These are phyloP conservation scores for Phataginus tetradactyla DNA, from an alignment of 2,797 vertebrate species.

Conservation along the genomic window DNA sequence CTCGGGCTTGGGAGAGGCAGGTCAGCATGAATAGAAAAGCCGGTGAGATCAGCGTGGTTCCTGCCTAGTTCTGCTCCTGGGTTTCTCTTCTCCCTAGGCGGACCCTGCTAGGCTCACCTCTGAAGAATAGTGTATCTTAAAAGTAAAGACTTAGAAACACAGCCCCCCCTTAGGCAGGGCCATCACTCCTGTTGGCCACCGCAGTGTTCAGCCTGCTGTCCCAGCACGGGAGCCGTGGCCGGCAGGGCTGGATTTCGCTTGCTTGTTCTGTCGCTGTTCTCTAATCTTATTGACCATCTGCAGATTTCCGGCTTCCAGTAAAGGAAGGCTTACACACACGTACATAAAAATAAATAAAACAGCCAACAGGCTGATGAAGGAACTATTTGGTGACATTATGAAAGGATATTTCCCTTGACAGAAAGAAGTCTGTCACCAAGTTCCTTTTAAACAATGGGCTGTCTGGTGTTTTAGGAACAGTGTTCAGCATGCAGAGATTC, in stretches of 20 bases:
- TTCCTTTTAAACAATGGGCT: not conserved
- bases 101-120: not conserved
- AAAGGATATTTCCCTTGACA: constrained; percentile 44
- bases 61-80: too few species aligned
- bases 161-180: not conserved
- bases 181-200: not conserved
- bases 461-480: not conserved
- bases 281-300: constrained; percentile 56
- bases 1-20: not conserved
- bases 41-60: not conserved
- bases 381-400: not conserved
- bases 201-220: not conserved
- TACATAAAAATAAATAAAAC: not conserved
- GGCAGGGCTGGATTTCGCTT: not conserved
- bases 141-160: not conserved
- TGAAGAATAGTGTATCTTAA: not conserved
- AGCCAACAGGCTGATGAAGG: constrained; percentile 11
- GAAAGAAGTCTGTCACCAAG: constrained; percentile 2
- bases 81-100: not conserved
- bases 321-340: not conserved
- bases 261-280: not conserved
- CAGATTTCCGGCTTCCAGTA: constrained; percentile 4
- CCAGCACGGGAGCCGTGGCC: not conserved
- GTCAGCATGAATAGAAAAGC: not conserved
- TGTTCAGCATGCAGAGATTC: not conserved